Evolutionary conservation across 2,797 vertebrate species (phyloP).

Genomic region (Anisognathus igniventris): DNA sequence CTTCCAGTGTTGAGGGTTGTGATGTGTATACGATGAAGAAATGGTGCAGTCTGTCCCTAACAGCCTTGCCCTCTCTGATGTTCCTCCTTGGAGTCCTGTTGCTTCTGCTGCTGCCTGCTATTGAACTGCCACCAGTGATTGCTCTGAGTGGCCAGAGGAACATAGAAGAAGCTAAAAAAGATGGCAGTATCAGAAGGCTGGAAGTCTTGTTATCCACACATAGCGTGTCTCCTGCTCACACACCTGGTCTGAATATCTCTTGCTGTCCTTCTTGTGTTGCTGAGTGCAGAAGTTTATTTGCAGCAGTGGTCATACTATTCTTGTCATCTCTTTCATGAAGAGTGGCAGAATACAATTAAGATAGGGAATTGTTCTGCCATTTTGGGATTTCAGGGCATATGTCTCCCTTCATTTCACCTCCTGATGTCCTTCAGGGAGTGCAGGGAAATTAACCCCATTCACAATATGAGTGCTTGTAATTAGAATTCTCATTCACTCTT

Average conservation of each 20-base stretch:
- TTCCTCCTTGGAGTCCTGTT: neutral
- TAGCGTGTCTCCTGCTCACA: neutral
- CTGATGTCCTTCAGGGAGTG: constrained; percentile 37
- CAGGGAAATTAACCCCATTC: constrained; percentile 60
- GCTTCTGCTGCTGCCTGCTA: neutral
- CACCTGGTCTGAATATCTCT: neutral
- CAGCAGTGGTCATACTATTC: neutral
- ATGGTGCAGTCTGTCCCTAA: neutral
- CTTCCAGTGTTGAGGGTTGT: neutral
- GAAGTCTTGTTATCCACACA: neutral
- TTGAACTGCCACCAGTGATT: neutral
- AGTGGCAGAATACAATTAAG: neutral
- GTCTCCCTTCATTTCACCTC: constrained; percentile 42
- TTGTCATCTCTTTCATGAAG: neutral
- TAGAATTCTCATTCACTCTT: constrained; percentile 66
- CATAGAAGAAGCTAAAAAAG: neutral
- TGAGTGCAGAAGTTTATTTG: neutral
- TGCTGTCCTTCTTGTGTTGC: neutral
- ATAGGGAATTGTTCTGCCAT: neutral
- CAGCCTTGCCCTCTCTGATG: neutral
- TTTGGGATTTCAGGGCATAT: neutral
- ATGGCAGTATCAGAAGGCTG: neutral
- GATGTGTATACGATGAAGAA: neutral
- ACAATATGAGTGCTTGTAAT: constrained; percentile 62
- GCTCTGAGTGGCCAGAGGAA: neutral